These are phyloP conservation scores for Paratrypauchen microcephalus DNA, from an alignment of 2,797 vertebrate genomes.

Conservation along the genomic window DNA sequence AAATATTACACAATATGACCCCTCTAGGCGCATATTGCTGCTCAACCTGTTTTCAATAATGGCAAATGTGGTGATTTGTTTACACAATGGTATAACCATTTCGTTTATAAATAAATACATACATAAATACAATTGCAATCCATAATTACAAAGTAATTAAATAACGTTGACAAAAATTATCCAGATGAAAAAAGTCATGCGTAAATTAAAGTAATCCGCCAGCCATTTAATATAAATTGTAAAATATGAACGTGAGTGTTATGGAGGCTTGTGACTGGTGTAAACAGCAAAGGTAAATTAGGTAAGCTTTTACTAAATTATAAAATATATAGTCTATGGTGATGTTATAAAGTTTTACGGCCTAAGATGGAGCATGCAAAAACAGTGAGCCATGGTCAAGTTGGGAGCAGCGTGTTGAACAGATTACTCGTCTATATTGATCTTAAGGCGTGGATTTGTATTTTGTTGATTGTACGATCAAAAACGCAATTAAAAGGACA, in stretches of 20 bases:
- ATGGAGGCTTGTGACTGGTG: constrained; percentile 12
- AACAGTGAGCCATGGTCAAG: constrained; percentile 66
- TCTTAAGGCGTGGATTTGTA: constrained; percentile 48
- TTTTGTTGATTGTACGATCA: constrained; percentile 52
- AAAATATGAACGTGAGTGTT: constrained; percentile 39
- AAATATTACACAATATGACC: not conserved
- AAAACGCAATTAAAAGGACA: constrained; percentile 37
- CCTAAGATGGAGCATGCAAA: constrained; percentile 63
- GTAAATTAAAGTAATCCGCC: constrained; percentile 45
- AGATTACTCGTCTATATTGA: constrained; percentile 58
- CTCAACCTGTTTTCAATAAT: constrained; percentile 3
- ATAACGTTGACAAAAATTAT: constrained; percentile 36
- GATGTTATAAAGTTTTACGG: constrained; percentile 58
- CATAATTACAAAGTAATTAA: constrained; percentile 57
- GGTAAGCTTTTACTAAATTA: constrained; percentile 54
- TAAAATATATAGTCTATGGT: constrained; percentile 28
- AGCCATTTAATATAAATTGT: constrained; percentile 47
- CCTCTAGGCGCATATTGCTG: constrained; percentile 3
- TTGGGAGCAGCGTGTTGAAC: constrained; percentile 62
- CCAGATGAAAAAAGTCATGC: constrained; percentile 38
- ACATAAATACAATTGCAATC: constrained; percentile 32
- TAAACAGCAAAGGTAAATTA: constrained; percentile 41
- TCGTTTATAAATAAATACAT: constrained; percentile 12
- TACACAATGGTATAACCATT: constrained; percentile 23
- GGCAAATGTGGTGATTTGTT: constrained; percentile 24